These are phyloP conservation scores for Pseudotriccus pelzelni DNA, from an alignment of 2,797 vertebrate genomes.

Conservation along the genomic window DNA sequence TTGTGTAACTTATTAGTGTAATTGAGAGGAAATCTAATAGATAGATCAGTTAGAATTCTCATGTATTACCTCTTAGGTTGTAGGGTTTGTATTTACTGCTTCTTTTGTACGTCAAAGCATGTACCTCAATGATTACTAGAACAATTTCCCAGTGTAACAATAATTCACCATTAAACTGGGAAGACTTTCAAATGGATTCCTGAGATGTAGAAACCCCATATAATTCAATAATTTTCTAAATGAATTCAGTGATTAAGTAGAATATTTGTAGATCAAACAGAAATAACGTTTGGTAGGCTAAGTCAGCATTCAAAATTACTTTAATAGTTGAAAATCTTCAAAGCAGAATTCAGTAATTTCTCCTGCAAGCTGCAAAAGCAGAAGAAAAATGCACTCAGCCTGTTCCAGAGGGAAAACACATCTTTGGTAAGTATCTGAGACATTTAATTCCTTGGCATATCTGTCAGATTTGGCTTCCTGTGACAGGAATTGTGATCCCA, in stretches of 20 bases:
- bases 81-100: background rate
- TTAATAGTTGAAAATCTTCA: background rate
- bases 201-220: background rate
- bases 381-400: background rate
- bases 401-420: background rate
- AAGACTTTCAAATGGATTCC: background rate
- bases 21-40: background rate
- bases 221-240: background rate
- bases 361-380: background rate
- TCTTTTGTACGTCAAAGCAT: background rate
- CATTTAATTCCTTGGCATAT: background rate
- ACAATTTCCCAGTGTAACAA: background rate
- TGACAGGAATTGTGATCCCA: background rate
- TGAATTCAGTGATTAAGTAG: background rate
- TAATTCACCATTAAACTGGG: background rate
- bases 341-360: background rate
- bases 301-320: background rate
- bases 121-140: background rate
- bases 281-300: background rate
- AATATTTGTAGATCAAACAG: background rate
- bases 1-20: background rate
- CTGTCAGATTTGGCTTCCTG: background rate
- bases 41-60: background rate
- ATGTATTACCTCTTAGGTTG: background rate
- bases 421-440: background rate